These are phyloP conservation scores for Toxotes chatareus DNA, from an alignment of 2,113 vertebrate species.

Conservation along the genomic window DNA sequence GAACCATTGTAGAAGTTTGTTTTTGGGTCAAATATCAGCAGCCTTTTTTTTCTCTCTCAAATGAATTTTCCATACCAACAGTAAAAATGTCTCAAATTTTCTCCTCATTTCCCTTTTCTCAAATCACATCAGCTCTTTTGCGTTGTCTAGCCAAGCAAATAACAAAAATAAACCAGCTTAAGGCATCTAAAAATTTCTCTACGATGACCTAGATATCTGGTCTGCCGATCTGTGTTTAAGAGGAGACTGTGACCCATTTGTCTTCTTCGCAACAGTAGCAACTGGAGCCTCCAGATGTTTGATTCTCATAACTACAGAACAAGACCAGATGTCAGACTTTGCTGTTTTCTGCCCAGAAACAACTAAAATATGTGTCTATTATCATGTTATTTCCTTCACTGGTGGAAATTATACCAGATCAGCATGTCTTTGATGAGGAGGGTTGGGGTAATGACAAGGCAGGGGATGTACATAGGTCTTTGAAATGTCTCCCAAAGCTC, in stretches of 20 bases:
- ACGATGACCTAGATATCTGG: constrained; percentile 63
- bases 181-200: constrained; percentile 8
- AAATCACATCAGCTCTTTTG: constrained; percentile 16
- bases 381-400: constrained; percentile 61
- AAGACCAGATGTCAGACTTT: constrained; percentile 68
- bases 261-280: constrained; percentile 69
- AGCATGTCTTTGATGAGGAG: constrained; percentile 57
- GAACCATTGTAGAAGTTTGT: background rate
- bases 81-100: background rate
- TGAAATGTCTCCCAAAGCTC: constrained; percentile 44
- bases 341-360: constrained; percentile 53
- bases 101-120: constrained; percentile 10
- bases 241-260: constrained; percentile 48
- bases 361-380: constrained; percentile 46
- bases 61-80: constrained; percentile 1
- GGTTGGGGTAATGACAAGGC: constrained; percentile 74
- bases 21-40: constrained; percentile 17
- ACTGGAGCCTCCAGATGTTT: constrained; percentile 71
- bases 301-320: constrained; percentile 63
- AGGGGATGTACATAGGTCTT: constrained; percentile 27
- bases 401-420: constrained; percentile 64
- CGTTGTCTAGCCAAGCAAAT: constrained; percentile 38
- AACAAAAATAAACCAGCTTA: constrained; percentile 21
- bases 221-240: constrained; percentile 51
- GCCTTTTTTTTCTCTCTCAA: background rate